Conservation (phyloP, 2,113 vertebrate genomes). For the Nesogale talazaci region DNA sequence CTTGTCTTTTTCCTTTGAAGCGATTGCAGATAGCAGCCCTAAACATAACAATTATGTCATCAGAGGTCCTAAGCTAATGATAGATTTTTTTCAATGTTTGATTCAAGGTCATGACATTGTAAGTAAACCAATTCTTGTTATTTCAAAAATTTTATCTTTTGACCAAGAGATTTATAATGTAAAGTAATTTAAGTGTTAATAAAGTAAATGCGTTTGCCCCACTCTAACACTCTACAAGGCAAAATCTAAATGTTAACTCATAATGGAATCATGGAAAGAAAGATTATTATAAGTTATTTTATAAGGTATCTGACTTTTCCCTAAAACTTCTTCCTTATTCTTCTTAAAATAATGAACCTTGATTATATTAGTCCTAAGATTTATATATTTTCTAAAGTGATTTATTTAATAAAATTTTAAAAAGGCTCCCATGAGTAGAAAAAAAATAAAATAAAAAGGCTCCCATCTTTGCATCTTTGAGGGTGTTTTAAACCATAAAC, state of each 20-base stretch:
- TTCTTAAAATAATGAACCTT: conserved; percentile 68
- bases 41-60: too few relatives aligned
- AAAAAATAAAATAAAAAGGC: too few relatives aligned
- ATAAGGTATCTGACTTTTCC: conserved; percentile 52
- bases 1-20: too few relatives aligned
- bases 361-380: conserved; percentile 49
- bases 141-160: conserved; percentile 45
- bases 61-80: too few relatives aligned
- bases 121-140: conserved; percentile 52
- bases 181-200: neutral
- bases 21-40: too few relatives aligned
- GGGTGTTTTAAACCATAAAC: conserved; percentile 43
- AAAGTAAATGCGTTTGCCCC: neutral
- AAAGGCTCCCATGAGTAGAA: conserved; percentile 1
- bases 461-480: neutral
- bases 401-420: conserved; percentile 32
- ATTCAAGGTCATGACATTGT: conserved; percentile 45
- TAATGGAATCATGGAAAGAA: conserved; percentile 56
- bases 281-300: neutral
- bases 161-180: neutral
- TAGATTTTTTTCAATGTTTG: conserved; percentile 24
- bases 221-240: conserved; percentile 34
- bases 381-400: conserved; percentile 37
- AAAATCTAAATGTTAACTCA: conserved; percentile 39
- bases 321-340: conserved; percentile 47